A percentile compares a stretch with the other conserved stretches of the same genome.
Evolutionary conservation across 2,888 invertebrate genomes (phyloP).

Genomic region (Synergus japonicus): DNA sequence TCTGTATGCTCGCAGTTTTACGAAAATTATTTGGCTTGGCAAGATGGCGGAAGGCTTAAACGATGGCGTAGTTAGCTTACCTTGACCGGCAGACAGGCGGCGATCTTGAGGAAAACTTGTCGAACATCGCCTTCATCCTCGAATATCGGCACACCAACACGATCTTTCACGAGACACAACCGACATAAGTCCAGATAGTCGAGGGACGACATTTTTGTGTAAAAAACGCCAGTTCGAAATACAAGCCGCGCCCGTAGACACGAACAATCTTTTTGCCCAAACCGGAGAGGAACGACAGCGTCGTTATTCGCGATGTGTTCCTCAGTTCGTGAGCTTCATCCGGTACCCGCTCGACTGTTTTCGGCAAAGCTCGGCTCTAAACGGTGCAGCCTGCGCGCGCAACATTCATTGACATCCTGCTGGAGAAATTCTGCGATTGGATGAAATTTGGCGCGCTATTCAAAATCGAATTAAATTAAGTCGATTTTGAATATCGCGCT

Average conservation of each 20-base stretch:
- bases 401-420: no score
- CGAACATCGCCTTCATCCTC: conserved; percentile 83
- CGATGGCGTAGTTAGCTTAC: conserved; percentile 78
- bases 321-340: conserved; percentile 44
- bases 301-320: conserved; percentile 57
- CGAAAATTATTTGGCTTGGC: conserved; percentile 47
- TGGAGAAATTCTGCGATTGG: no score
- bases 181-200: conserved; percentile 76
- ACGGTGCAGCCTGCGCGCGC: no score
- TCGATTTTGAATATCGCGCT: no score
- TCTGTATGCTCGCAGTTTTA: not conserved
- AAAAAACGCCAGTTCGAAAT: conserved; percentile 71
- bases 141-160: conserved; percentile 85
- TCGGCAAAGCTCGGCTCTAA: no score
- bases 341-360: no score
- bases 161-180: conserved; percentile 77
- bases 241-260: conserved; percentile 73
- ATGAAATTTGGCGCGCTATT: no score
- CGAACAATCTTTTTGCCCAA: conserved; percentile 65
- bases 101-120: conserved; percentile 84
- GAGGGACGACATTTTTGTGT: conserved; percentile 74
- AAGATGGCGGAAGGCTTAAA: conserved; percentile 70
- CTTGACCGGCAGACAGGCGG: conserved; percentile 86
- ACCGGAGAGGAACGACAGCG: conserved; percentile 60
- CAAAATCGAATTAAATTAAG: no score